Base-by-base conservation (phyloP, 2,113 vertebrate genomes). In the Microcebus murinus region DNA sequence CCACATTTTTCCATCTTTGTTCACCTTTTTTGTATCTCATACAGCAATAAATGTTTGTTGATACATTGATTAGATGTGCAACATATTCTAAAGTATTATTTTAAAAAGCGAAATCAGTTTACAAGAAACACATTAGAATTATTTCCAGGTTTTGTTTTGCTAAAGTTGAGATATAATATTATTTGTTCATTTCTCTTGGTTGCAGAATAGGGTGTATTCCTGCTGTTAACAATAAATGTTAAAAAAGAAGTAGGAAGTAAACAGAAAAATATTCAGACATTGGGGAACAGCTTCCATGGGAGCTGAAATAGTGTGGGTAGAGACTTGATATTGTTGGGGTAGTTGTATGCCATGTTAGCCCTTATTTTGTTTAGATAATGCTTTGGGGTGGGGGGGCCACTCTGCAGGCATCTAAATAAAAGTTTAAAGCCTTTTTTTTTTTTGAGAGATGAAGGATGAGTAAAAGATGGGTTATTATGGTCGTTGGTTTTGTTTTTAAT, bases 181-280 rank as follows among this genome's bases (percentile, higher is more conserved):
- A 71, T 87, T 88, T 84, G 52, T 68, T 87, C 79, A 77, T 88
- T 90, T 91, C 20, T 67, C 55, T 87, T 89, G 85, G 87, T 59
- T 79, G 31, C 45, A 55, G 52, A 57, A 74, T 71, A 42, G 34
- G 18, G 87, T 55, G 27, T 45, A 59, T 63, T 65, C 21, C 25
- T 61, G 29, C 45, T 70, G 4, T 63, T 91, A 80, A 85, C 76
- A 70, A 88, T 86, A 93, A 76, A 55, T 50, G 73, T 61, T 84
- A 42, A 77, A 63, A 55, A 85, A 61, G 55, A 80, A 48, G 59
- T 73, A 65, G 52, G 79, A 13, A 63, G 50, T 65, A 83, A 91
- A 55, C 0, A 87, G 79, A n/a, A 61, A 92, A 92, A 31, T 57
- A 57, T 71, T 57, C 39, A 67, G 77, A 50, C 61, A 39, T 31